These are phyloP conservation scores for Lepeophtheirus nordmannii DNA, from an alignment of 2,888 invertebrate genomes.

Conservation along the genomic window DNA sequence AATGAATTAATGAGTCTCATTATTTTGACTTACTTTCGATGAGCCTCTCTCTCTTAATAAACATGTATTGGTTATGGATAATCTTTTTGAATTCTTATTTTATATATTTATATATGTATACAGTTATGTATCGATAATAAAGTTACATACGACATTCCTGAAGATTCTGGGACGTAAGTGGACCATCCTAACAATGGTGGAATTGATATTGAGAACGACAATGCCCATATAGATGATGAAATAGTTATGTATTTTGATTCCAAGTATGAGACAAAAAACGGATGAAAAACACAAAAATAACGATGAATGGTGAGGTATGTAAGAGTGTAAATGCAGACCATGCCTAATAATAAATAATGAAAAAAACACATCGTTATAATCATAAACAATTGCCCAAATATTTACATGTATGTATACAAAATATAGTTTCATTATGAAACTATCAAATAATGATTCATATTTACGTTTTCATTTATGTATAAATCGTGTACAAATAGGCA, in stretches of 20 bases:
- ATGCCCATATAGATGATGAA: not conserved
- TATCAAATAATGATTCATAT: too few relatives aligned
- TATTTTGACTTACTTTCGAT: too few relatives aligned
- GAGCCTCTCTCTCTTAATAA: too few relatives aligned
- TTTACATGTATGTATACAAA: too few relatives aligned
- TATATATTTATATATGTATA: too few relatives aligned
- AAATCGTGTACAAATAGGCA: too few relatives aligned
- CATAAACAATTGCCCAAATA: too few relatives aligned
- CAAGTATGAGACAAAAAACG: not conserved
- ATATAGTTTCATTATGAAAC: too few relatives aligned
- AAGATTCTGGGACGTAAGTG: conserved; percentile 10
- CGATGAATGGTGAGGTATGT: conserved; percentile 7
- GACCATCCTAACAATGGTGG: conserved; percentile 15
- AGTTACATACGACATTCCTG: conserved; percentile 1
- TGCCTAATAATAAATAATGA: not conserved
- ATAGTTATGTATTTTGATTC: not conserved
- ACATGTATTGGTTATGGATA: too few relatives aligned
- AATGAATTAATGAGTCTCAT: too few relatives aligned
- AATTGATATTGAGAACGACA: not conserved
- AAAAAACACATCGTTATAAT: not conserved
- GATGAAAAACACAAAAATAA: conserved; percentile 3
- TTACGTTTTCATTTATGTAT: too few relatives aligned
- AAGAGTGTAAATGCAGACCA: conserved; percentile 7
- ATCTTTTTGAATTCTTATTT: too few relatives aligned
- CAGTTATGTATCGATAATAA: not conserved